Conservation (phyloP, 2,797 vertebrate species). For the Phrynocephalus vlangalii region DNA sequence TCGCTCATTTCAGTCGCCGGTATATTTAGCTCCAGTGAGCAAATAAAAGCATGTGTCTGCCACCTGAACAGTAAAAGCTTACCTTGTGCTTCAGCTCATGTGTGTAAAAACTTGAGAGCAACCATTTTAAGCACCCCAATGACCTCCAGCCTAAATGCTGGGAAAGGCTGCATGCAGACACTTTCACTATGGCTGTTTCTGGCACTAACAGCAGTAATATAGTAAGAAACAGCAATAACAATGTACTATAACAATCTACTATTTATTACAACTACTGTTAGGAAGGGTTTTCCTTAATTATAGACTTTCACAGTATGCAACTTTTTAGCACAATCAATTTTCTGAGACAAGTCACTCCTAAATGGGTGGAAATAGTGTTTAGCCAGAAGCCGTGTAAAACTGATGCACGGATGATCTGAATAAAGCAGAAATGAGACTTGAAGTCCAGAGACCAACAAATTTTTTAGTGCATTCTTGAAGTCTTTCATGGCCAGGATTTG, state of each 20-base stretch:
- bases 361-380: not conserved
- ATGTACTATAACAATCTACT: too few relatives aligned
- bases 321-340: too few relatives aligned
- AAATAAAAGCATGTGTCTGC: not conserved
- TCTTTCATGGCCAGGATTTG: too few relatives aligned
- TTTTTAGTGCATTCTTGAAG: too few relatives aligned
- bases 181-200: not conserved
- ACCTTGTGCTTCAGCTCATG: not conserved
- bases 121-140: not conserved
- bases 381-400: not conserved
- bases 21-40: not conserved
- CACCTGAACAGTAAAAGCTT: not conserved
- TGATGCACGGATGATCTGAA: not conserved
- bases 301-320: not conserved
- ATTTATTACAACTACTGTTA: not conserved
- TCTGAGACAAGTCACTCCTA: not conserved
- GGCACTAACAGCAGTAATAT: too few relatives aligned
- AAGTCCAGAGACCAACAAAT: not conserved
- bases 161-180: not conserved
- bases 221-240: too few relatives aligned
- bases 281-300: not conserved
- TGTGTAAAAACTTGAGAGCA: conserved; percentile 3
- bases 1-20: conserved; percentile 37
- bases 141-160: not conserved
- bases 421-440: not conserved